These are phyloP conservation scores for Castor canadensis DNA, from an alignment of 2,113 vertebrate genomes.

Conservation along the genomic window DNA sequence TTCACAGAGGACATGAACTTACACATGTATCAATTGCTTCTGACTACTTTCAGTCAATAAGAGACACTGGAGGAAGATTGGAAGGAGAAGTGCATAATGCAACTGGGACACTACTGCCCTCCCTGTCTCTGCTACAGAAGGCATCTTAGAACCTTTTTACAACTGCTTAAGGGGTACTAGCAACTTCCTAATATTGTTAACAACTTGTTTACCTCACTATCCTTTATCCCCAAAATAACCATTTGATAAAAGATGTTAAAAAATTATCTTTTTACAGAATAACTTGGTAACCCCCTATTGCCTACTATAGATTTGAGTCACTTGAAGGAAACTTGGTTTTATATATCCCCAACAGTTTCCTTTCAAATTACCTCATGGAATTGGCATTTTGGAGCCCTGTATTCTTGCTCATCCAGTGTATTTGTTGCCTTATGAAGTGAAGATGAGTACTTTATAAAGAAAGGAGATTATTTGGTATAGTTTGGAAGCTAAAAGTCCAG, in stretches of 20 bases:
- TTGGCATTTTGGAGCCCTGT: background rate
- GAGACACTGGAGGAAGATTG: background rate
- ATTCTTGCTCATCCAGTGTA: background rate
- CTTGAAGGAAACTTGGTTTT: background rate
- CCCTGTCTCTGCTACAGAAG: background rate
- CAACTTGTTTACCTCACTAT: background rate
- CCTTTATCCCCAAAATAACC: background rate
- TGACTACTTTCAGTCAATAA: background rate
- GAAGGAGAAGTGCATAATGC: background rate
- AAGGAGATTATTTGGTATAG: background rate
- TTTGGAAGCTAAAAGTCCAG: no score
- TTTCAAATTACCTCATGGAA: background rate
- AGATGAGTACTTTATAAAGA: background rate
- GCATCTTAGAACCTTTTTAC: background rate
- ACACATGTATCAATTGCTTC: background rate
- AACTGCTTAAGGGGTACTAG: background rate
- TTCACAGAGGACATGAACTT: background rate
- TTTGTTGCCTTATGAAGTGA: background rate
- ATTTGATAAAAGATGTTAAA: background rate
- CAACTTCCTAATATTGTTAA: background rate
- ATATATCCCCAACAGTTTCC: background rate
- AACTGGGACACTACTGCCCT: rapidly evolving
- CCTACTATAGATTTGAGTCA: background rate
- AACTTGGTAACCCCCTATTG: background rate
- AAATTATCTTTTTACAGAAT: background rate